phyloP scores from a whole-genome alignment of 2,888 invertebrate genomes.

The Phaedon cochleariae region DNA sequence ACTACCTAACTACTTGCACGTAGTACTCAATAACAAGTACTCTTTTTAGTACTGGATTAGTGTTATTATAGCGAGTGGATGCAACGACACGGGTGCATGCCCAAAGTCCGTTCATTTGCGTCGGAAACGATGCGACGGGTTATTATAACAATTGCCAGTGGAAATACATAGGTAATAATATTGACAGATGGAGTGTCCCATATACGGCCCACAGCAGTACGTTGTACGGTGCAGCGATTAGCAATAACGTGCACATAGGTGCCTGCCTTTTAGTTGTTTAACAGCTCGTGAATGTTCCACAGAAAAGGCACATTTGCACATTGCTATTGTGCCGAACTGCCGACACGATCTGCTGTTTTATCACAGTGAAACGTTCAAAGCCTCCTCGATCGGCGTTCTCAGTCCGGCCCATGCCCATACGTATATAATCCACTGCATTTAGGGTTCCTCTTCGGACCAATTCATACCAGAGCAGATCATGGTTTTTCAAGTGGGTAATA shows the following conservation, averaged over 20 bases:
- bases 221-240: conserved; percentile 40
- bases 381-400: conserved; percentile 35
- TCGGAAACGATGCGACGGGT: conserved; percentile 32
- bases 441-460: too few relatives aligned
- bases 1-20: conserved; percentile 51
- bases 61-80: conserved; percentile 47
- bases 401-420: conserved; percentile 12
- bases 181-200: conserved; percentile 35
- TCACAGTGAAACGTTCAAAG: conserved; percentile 62
- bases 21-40: conserved; percentile 47
- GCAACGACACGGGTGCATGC: conserved; percentile 39
- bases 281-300: conserved; percentile 61
- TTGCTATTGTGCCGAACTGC: conserved; percentile 60
- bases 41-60: conserved; percentile 40
- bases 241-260: conserved; percentile 57
- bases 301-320: conserved; percentile 61
- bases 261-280: conserved; percentile 62
- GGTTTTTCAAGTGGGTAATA: too few relatives aligned
- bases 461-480: too few relatives aligned
- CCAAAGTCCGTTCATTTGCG: conserved; percentile 40
- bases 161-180: conserved; percentile 30
- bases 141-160: conserved; percentile 35
- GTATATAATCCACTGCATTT: too few relatives aligned
- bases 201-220: conserved; percentile 39
- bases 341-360: conserved; percentile 60